Evolutionary conservation across 92 coral and sea anemone species (phyloP), one percentile per base, ranked within the genome.

Genomic region (Palythoa caribaeorum): DNA sequence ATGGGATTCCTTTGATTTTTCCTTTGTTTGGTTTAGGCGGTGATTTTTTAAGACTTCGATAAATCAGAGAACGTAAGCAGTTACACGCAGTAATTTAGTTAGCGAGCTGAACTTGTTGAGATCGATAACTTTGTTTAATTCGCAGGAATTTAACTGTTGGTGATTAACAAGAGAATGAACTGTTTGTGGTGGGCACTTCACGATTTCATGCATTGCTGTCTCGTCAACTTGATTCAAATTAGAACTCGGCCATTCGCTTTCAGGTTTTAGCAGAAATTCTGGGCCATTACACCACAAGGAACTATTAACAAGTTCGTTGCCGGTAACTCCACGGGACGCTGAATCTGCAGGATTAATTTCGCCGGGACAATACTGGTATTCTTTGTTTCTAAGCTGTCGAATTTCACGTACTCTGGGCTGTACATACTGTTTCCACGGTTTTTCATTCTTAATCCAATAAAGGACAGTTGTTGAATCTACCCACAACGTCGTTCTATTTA

Each of bases 391-490:
- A 38, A 68, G 79, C 55, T 83, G 63, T 20, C 87, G 87, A 88
- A 90, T 93, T 84, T 93, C 95, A 28, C 88, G 81, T 36, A 90
- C 93, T 35, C 92, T 68, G 77, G 76, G 69, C 70, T 70, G 84
- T 3, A 93, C 92, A 55, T 88, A 91, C 65, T 87, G 91, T 73
- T 91, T 93, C 96, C 96, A 93, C 3, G 85, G 91, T 38, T 88
- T 90, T 37, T 79, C 69, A 28, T 89, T 89, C 17, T 80, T 76
- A 3, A 89, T 91, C 94, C 94, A 89, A 38, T 89, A 91, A 7
- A 91, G 70, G 36, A 72, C 90, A 9, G 94, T 89, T 70, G 71
- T 78, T 51, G 88, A 83, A 72, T 93, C 92, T 3, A 81, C 57
- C 94, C 94, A 89, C 44, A 59, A 75, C 8, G 76, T 66, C 17